Conservation (phyloP, 30 jellyfish, hydroid and myxozoan genomes). For the Sanderia malayensis region DNA sequence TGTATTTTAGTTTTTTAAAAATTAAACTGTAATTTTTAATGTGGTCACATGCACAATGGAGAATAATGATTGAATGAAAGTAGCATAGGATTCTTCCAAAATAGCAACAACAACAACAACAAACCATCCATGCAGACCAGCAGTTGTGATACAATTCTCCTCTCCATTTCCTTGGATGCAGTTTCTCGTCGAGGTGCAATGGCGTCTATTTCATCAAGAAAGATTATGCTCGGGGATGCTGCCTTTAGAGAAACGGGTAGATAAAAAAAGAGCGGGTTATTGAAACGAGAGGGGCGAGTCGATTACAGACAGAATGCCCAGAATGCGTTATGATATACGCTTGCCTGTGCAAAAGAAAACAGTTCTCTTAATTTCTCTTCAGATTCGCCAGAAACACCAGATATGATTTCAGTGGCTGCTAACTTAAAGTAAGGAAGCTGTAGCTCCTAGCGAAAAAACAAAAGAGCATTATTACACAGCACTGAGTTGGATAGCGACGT, state of each 20-base stretch:
- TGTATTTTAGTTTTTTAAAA: too few species aligned
- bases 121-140: constrained; percentile 97
- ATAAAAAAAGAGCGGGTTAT: too few species aligned
- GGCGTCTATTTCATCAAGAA: constrained; percentile 96
- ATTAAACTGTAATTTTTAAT: too few species aligned
- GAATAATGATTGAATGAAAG: background rate
- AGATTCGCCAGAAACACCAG: constrained; percentile 99
- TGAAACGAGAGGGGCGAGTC: too few species aligned
- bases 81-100: constrained; percentile 3
- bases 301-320: too few species aligned
- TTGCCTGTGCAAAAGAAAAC: constrained; percentile 72
- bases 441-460: constrained; percentile 65
- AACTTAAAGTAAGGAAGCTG: constrained; percentile 86
- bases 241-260: too few species aligned
- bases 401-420: constrained; percentile 95
- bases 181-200: constrained; percentile 95
- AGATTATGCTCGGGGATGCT: constrained; percentile 83
- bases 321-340: background rate
- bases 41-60: too few species aligned
- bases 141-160: constrained; percentile 96
- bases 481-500: background rate
- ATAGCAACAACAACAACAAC: too few species aligned
- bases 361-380: constrained; percentile 89
- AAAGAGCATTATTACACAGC: background rate
- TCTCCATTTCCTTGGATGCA: constrained; percentile 96